These are phyloP conservation scores for Pantherophis alleghaniensis DNA, from an alignment of 2,797 vertebrate genomes.

Conservation along the genomic window DNA sequence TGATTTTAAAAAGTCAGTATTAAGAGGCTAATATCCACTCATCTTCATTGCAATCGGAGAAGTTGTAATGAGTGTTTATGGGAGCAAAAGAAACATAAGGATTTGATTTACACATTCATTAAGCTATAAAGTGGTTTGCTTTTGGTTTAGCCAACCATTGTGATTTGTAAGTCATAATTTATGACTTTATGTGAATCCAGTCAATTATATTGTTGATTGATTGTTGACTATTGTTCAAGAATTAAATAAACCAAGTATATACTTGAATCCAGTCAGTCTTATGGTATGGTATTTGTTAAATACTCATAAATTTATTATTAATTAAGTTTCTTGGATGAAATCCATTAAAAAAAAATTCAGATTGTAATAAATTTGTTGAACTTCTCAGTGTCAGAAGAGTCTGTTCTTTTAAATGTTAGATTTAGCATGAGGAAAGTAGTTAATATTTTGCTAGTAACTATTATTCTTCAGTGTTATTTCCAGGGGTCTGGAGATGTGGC, in stretches of 20 bases:
- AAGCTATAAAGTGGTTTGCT: not conserved
- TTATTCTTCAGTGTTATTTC: not conserved
- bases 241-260: not conserved
- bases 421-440: not conserved
- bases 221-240: not conserved
- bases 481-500: not conserved
- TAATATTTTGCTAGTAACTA: not conserved
- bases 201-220: not conserved
- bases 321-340: not conserved
- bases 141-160: not conserved
- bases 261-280: not conserved
- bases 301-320: not conserved
- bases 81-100: not conserved
- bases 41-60: not conserved
- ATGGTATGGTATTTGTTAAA: not conserved
- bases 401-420: not conserved
- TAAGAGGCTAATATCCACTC: not conserved
- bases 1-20: not conserved
- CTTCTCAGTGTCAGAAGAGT: not conserved
- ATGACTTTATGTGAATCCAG: not conserved
- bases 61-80: not conserved
- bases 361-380: not conserved
- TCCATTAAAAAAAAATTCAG: not conserved
- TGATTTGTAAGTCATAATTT: not conserved
- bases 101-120: not conserved